Conservation (phyloP, 37 sponge, comb jelly and placozoan species). For the Agelas oroides region DNA sequence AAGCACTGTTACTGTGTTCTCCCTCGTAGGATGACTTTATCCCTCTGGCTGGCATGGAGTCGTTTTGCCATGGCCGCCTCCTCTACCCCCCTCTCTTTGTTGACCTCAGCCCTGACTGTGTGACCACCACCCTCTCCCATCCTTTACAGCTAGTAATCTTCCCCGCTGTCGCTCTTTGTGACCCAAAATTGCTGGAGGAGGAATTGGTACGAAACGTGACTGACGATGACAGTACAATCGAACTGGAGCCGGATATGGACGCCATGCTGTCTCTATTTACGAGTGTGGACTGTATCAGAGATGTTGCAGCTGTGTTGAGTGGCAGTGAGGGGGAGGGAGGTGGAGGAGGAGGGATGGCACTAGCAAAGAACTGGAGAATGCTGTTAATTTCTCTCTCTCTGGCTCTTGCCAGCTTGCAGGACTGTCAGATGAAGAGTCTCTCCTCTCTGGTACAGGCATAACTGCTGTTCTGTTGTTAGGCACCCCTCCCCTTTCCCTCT, state of each 20-base stretch:
- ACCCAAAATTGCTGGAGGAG: not conserved
- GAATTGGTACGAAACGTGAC: not conserved
- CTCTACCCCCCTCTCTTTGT: conserved; percentile 28
- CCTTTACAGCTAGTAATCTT: conserved; percentile 19
- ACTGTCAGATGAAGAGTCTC: not conserved
- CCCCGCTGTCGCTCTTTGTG: conserved; percentile 8
- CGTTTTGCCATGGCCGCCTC: conserved; percentile 15
- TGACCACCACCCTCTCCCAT: conserved; percentile 26
- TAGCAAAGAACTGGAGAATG: not conserved
- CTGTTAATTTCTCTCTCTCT: not conserved
- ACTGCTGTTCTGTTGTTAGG: too few relatives aligned
- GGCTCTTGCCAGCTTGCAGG: not conserved
- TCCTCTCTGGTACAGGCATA: not conserved
- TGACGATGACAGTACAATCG: not conserved
- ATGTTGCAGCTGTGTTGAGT: not conserved
- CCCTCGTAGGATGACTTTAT: conserved; percentile 2
- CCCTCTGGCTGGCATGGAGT: conserved; percentile 26
- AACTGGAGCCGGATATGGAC: not conserved
- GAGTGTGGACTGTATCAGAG: too few relatives aligned
- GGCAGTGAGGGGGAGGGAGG: not conserved
- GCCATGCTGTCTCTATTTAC: not conserved
- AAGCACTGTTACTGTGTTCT: too few relatives aligned
- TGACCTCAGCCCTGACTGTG: not conserved
- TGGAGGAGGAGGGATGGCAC: not conserved
- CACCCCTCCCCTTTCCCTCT: too few relatives aligned